These are phyloP conservation scores for Cynaeus angustus DNA, from an alignment of 2,888 invertebrate species.

Conservation along the genomic window DNA sequence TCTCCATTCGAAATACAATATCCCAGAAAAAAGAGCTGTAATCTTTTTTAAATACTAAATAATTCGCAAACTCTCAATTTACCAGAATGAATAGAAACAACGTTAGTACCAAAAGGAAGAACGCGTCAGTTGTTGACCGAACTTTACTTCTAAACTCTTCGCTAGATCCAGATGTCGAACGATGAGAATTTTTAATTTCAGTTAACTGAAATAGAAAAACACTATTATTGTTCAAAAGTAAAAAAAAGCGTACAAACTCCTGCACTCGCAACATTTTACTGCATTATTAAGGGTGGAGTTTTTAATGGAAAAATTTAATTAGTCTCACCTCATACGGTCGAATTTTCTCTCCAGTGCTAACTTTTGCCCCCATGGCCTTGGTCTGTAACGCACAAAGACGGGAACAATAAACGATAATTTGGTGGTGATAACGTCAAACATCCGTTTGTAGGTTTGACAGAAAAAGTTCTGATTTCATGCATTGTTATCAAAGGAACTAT, in stretches of 20 bases:
- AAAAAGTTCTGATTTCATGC: slow-evolving; percentile 16
- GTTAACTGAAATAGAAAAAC: slow-evolving; percentile 48
- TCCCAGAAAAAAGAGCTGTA: slow-evolving; percentile 61
- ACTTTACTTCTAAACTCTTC: slow-evolving; percentile 51
- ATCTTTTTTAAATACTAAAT: neutral
- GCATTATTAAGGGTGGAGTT: neutral
- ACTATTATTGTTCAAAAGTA: neutral
- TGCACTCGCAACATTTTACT: slow-evolving; percentile 20
- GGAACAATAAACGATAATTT: slow-evolving; percentile 4
- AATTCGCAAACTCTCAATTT: slow-evolving; percentile 37
- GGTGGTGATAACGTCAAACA: slow-evolving; percentile 24
- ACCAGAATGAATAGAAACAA: slow-evolving; percentile 75
- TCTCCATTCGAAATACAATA: slow-evolving; percentile 74
- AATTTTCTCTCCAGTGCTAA: slow-evolving; percentile 57
- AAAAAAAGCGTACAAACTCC: slow-evolving; percentile 8
- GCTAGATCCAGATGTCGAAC: slow-evolving; percentile 52
- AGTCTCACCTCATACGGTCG: slow-evolving; percentile 58
- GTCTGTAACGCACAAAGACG: neutral
- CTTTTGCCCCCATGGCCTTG: slow-evolving; percentile 53
- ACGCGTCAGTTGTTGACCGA: slow-evolving; percentile 72
- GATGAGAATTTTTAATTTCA: slow-evolving; percentile 39
- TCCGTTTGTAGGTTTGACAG: slow-evolving; percentile 14
- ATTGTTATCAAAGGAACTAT: slow-evolving; percentile 12
- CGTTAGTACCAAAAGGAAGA: slow-evolving; percentile 73
- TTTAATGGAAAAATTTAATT: slow-evolving; percentile 33